Conservation (phyloP, 2,797 vertebrate genomes). For the Silurus aristotelis region DNA sequence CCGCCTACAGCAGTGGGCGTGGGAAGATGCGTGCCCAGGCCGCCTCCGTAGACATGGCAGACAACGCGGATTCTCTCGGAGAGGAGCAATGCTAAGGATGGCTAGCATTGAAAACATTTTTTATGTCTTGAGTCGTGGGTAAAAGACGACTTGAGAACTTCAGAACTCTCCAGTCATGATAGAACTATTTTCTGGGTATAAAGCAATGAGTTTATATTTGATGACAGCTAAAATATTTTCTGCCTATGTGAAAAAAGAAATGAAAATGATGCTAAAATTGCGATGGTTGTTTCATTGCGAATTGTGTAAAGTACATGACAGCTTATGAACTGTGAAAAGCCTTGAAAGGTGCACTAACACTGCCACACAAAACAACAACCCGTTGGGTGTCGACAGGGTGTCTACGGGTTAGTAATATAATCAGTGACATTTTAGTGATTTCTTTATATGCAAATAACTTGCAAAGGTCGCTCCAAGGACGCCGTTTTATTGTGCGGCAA, state of each 20-base stretch:
- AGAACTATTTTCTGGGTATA: background rate
- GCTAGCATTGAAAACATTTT: background rate
- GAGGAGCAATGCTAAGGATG: conserved; percentile 74
- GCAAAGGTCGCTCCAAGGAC: background rate
- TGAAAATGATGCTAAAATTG: background rate
- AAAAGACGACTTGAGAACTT: background rate
- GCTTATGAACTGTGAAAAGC: background rate
- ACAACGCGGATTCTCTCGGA: conserved; percentile 74
- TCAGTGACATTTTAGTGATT: background rate
- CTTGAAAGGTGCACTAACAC: conserved; percentile 29
- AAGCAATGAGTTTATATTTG: conserved; percentile 10
- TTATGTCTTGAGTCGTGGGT: background rate
- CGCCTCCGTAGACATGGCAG: conserved; percentile 66
- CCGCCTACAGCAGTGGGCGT: conserved; percentile 59
- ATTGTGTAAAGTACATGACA: conserved; percentile 11
- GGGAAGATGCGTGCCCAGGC: conserved; percentile 67
- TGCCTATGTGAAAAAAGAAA: background rate
- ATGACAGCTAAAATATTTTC: conserved; percentile 13
- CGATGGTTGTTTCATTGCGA: conserved; percentile 21
- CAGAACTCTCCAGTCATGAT: background rate
- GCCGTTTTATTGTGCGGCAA: background rate
- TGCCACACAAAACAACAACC: conserved; percentile 22
- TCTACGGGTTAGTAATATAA: background rate
- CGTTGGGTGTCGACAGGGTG: background rate
- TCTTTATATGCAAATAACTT: background rate